A percentile compares a stretch with the other conserved stretches of the same genome.
phyloP scores from a whole-genome alignment of 2,797 vertebrate species.

The Eulemur rubriventer region DNA sequence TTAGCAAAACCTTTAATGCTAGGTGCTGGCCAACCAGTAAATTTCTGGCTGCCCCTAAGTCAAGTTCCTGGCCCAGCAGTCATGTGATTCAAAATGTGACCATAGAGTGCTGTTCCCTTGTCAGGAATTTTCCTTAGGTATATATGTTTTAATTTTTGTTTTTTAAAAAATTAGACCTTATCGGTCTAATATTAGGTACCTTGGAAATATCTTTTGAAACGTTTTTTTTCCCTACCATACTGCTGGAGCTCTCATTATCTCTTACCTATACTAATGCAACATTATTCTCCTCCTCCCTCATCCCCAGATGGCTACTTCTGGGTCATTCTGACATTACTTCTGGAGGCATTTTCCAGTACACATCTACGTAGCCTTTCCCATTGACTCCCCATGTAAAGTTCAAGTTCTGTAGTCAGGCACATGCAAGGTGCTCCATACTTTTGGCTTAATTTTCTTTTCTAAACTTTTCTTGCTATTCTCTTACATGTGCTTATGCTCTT shows the following conservation, averaged over 20 bases:
- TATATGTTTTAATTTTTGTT: not conserved
- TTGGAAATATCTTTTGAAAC: conserved; percentile 36
- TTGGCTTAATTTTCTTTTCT: not conserved
- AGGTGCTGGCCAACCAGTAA: not conserved
- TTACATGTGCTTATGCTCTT: not conserved
- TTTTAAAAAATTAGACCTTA: not conserved
- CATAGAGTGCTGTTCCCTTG: not conserved
- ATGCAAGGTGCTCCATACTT: not conserved
- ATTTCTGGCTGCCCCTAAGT: not conserved
- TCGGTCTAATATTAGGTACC: not conserved
- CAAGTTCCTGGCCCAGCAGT: not conserved
- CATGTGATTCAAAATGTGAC: not conserved
- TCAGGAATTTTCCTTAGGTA: not conserved
- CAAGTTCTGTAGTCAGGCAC: not conserved
- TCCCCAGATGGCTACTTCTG: not conserved
- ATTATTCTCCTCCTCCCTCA: not conserved
- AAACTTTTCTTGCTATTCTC: conserved; percentile 1
- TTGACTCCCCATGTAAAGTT: not conserved
- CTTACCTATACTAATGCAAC: not conserved
- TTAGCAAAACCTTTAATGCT: not conserved
- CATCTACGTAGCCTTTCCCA: not conserved
- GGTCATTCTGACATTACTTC: not conserved
- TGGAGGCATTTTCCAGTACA: not conserved
- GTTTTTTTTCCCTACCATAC: not conserved
- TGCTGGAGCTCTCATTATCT: not conserved